Evolutionary conservation across 2,797 vertebrate genomes (phyloP).

Genomic region (Clarias fuscus): DNA sequence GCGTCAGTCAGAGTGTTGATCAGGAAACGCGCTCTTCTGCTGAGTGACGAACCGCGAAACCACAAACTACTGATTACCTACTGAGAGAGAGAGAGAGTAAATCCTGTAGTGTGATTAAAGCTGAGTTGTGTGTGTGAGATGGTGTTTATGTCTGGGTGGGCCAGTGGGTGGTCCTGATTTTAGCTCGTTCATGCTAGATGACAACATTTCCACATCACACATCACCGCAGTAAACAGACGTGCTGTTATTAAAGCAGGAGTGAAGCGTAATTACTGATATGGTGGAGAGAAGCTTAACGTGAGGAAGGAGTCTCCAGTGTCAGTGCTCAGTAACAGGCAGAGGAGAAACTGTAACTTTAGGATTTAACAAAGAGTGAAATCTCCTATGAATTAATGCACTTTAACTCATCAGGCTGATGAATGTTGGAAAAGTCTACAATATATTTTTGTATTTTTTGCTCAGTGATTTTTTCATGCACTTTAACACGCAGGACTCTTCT

Average conservation of each 20-base stretch:
- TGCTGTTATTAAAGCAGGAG: neutral
- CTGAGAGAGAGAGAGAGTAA: neutral
- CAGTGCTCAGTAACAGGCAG: neutral
- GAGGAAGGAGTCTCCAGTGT: neutral
- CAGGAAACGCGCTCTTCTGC: slow-evolving; percentile 42
- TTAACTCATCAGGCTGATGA: neutral
- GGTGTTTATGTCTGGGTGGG: slow-evolving; percentile 21
- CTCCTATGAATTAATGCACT: too few relatives aligned
- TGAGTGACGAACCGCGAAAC: slow-evolving; percentile 46
- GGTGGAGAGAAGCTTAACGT: neutral
- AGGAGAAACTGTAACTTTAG: neutral
- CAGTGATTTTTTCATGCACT: neutral
- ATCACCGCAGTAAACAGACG: neutral
- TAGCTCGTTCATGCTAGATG: neutral
- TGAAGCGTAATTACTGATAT: neutral
- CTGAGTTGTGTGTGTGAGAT: neutral
- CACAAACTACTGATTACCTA: slow-evolving; percentile 40
- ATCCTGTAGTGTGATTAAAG: slow-evolving; percentile 45
- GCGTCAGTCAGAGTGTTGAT: slow-evolving; percentile 24
- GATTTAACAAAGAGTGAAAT: too few relatives aligned
- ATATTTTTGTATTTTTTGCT: neutral
- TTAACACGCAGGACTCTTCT: too few relatives aligned
- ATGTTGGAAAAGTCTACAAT: too few relatives aligned
- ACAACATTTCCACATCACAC: neutral
- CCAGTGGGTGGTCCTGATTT: slow-evolving; percentile 24